Percentiles rank a stretch among this genome's conserved stretches.
Evolutionary conservation across 2,888 invertebrate species (phyloP).

Genomic region (Chymomyza caudatula): DNA sequence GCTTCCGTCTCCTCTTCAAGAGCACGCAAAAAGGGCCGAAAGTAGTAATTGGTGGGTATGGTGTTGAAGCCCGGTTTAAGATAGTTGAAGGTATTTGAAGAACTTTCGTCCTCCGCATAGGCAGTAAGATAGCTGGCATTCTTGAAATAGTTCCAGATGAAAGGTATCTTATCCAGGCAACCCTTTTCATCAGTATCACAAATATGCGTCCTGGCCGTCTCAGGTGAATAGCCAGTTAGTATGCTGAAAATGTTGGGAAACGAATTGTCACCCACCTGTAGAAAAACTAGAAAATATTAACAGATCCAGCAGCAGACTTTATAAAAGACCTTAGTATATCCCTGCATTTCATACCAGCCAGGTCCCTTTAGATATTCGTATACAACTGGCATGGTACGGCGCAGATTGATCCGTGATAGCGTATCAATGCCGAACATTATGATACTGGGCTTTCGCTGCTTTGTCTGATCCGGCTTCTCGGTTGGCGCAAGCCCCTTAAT

Average conservation of each 20-base stretch:
- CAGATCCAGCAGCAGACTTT: no score
- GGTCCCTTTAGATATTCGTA: constrained; percentile 82
- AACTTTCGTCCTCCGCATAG: constrained; percentile 86
- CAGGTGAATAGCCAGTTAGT: constrained; percentile 82
- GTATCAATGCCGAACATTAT: constrained; percentile 89
- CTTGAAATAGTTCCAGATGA: constrained; percentile 87
- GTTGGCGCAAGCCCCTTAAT: not conserved
- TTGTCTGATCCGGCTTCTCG: not conserved
- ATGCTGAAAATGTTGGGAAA: constrained; percentile 91
- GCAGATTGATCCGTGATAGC: constrained; percentile 87
- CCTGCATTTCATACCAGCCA: constrained; percentile 84
- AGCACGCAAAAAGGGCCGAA: constrained; percentile 84
- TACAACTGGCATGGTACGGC: constrained; percentile 86
- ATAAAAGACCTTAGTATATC: constrained; percentile 84
- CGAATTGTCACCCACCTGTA: constrained; percentile 89
- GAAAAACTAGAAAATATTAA: no score
- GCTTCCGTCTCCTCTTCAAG: constrained; percentile 80
- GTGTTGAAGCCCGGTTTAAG: constrained; percentile 83
- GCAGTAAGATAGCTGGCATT: constrained; percentile 85
- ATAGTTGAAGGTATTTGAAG: constrained; percentile 80
- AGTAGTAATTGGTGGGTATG: constrained; percentile 88
- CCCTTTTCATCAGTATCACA: constrained; percentile 79
- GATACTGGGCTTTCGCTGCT: constrained; percentile 80
- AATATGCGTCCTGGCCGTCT: constrained; percentile 77
- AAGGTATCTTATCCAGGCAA: constrained; percentile 83